Conservation (phyloP, 2,797 vertebrate genomes). For the Rallus crepitans region DNA sequence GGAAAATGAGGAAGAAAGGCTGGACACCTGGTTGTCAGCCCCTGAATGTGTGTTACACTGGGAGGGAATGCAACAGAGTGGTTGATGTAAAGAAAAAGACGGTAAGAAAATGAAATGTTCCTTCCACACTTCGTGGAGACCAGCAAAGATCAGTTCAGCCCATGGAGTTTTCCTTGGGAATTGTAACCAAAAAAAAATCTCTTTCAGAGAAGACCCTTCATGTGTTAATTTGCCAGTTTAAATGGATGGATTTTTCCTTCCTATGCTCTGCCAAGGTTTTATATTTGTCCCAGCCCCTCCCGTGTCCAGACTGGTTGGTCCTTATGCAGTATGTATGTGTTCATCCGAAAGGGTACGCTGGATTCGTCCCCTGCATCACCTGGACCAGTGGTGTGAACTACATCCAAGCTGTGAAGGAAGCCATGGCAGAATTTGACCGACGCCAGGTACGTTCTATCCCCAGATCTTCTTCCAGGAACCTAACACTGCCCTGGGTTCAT, state of each 20-base stretch:
- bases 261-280: not conserved
- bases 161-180: not conserved
- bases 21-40: rapidly evolving
- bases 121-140: not conserved
- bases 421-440: constrained; percentile 70
- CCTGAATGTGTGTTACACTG: not conserved
- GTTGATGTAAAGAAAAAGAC: not conserved
- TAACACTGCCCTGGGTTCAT: not conserved
- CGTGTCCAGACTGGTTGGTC: not conserved
- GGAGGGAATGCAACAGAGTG: not conserved
- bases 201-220: not conserved
- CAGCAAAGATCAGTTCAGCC: not conserved
- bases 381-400: constrained; percentile 59
- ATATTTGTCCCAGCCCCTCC: not conserved
- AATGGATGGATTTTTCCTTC: not conserved
- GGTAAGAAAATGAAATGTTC: not conserved
- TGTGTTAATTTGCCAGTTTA: not conserved
- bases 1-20: not conserved
- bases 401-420: constrained; percentile 43
- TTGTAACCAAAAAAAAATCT: not conserved
- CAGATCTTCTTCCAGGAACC: not conserved
- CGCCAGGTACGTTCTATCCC: constrained; percentile 58
- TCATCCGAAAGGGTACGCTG: constrained; percentile 71
- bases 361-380: constrained; percentile 67
- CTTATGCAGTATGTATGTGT: not conserved